Percentiles rank a stretch among this genome's conserved stretches.
Evolutionary conservation across 2,113 vertebrate species (phyloP).

Genomic region (Mastomys coucha): DNA sequence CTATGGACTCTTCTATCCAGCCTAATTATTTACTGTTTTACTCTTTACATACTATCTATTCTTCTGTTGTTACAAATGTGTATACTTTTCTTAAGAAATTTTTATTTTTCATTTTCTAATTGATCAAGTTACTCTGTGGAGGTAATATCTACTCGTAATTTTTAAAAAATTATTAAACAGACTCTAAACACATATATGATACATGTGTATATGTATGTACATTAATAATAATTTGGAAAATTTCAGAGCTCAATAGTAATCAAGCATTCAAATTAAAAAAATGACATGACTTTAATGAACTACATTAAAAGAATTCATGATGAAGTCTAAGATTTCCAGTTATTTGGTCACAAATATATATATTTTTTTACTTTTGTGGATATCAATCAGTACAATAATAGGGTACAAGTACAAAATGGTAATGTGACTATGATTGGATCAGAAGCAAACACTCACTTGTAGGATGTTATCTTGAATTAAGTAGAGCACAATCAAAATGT

Average conservation of each 20-base stretch:
- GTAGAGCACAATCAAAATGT: neutral
- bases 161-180: conserved; percentile 13
- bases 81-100: neutral
- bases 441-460: neutral
- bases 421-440: neutral
- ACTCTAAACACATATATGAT: neutral
- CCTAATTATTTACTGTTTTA: neutral
- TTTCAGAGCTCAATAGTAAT: neutral
- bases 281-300: neutral
- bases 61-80: neutral
- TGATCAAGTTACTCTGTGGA: neutral
- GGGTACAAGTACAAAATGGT: neutral
- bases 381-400: neutral
- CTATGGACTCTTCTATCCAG: neutral
- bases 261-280: neutral
- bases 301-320: neutral
- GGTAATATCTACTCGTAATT: neutral
- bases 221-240: neutral
- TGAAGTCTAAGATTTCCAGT: neutral
- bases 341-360: neutral
- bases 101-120: neutral
- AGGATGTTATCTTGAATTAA: neutral
- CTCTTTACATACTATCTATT: neutral
- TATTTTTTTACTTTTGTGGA: neutral
- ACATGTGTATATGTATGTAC: neutral